These are phyloP conservation scores for Coilia nasus DNA, from an alignment of 2,797 vertebrate genomes.

Conservation along the genomic window DNA sequence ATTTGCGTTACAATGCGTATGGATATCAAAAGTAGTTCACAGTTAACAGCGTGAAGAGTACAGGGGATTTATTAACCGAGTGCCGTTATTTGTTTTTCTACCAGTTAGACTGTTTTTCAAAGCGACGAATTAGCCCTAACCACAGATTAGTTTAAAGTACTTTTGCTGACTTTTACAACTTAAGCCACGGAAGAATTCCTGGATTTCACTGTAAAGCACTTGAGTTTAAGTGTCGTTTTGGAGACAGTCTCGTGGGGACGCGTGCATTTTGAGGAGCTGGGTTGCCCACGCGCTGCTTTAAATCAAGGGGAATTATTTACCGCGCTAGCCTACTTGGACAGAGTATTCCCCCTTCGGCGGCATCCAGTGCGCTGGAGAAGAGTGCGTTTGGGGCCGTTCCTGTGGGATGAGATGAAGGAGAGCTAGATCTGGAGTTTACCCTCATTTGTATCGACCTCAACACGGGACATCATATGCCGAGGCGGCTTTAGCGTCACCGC, in stretches of 20 bases:
- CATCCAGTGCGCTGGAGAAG: slow-evolving; percentile 14
- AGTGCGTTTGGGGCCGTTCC: slow-evolving; percentile 3
- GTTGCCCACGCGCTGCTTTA: slow-evolving; percentile 12
- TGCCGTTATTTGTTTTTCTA: slow-evolving; percentile 13
- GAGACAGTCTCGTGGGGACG: not conserved
- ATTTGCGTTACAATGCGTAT: slow-evolving; percentile 22
- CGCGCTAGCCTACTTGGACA: slow-evolving; percentile 17
- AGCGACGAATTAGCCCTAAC: not conserved
- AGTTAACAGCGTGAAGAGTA: slow-evolving; percentile 16
- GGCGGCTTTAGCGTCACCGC: not conserved
- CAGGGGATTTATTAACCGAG: not conserved
- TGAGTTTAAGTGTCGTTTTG: slow-evolving; percentile 24
- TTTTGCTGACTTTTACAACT: slow-evolving; percentile 3
- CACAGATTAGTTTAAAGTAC: slow-evolving; percentile 21
- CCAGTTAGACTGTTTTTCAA: not conserved
- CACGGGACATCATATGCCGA: slow-evolving; percentile 29
- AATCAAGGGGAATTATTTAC: slow-evolving; percentile 27
- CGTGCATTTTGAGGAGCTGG: slow-evolving; percentile 15
- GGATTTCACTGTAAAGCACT: slow-evolving; percentile 21
- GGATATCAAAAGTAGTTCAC: slow-evolving; percentile 17
- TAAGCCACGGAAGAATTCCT: slow-evolving; percentile 22
- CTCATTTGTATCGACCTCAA: slow-evolving; percentile 1
- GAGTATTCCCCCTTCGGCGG: slow-evolving; percentile 5
- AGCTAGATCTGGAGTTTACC: slow-evolving; percentile 12
- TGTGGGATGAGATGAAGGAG: slow-evolving; percentile 7